Conservation (phyloP, 2,797 vertebrate genomes). For the Chromobotia macracanthus region DNA sequence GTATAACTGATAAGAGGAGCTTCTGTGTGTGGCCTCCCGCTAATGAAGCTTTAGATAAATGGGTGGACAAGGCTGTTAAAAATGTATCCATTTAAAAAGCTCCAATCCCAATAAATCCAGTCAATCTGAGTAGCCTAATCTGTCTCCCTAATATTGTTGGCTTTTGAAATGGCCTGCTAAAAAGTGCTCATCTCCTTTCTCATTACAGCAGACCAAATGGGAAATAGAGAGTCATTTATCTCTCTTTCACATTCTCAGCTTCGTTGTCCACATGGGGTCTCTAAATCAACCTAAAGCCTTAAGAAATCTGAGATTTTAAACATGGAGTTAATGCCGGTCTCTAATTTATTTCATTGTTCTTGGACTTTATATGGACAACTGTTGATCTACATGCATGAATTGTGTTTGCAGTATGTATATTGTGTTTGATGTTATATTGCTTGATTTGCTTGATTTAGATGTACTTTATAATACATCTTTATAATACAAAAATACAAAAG, state of each 20-base stretch:
- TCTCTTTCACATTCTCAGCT: constrained; percentile 13
- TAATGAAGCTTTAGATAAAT: constrained; percentile 47
- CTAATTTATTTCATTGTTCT: neutral
- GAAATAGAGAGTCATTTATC: constrained; percentile 35
- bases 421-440: neutral
- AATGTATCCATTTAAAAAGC: constrained; percentile 55
- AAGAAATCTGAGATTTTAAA: constrained; percentile 36
- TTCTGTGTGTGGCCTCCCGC: neutral
- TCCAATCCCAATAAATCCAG: constrained; percentile 22
- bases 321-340: constrained; percentile 56
- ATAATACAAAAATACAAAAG: neutral
- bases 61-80: constrained; percentile 47
- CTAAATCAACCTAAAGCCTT: constrained; percentile 3
- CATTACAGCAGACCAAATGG: constrained; percentile 59
- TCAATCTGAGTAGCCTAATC: constrained; percentile 57
- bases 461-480: neutral
- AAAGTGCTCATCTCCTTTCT: constrained; percentile 54
- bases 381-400: too few species aligned
- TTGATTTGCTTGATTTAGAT: neutral
- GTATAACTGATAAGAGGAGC: constrained; percentile 25
- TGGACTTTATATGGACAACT: neutral
- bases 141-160: constrained; percentile 51
- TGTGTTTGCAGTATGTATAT: too few species aligned
- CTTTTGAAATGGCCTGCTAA: constrained; percentile 51
- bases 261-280: constrained; percentile 1